Base-by-base conservation (phyloP, 30 jellyfish, hydroid and myxozoan genomes). In the Kudoa iwatai region DNA sequence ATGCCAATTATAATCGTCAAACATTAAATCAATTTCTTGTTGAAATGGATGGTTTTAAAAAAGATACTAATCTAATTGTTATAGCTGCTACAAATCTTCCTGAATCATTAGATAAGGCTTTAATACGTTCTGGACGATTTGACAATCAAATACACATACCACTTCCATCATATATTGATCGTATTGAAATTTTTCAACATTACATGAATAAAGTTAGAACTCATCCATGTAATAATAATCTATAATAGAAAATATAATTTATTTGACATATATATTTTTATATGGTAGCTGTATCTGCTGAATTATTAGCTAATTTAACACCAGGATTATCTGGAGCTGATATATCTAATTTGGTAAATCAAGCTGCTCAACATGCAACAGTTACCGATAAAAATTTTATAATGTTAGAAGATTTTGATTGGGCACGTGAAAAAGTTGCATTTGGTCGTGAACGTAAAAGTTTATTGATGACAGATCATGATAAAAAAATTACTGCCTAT, bases 81-180 rank as follows among this genome's bases (percentile, higher is more conserved):
- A 63, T 77, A 32, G 96, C 84, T 0, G 96, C 96, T 17, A 77
- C 96, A 1, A 77, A 77, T 39, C 58, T 62, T 44, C 96, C 96
- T 4, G 88, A 0, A 0, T 26, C 9, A 7, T 16, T 51, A 10
- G 24, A 9, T 33, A 77, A 87, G 28, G 96, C 96, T 15, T 47
- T 77, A 50, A 63, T 86, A 6, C 47, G 96, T 20, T 84, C 96
- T 22, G 96, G 96, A 12, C 85, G 96, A 14, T 77, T 77, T 31
- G 96, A 77, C 57, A 77, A 84, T 49, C 53, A 56, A 28, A 86
- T 77, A 4, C 33, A 49, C 32, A 87, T 77, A 15, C 62, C 85
- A 0, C 52, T 77, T 50, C 96, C 96, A 1, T 86, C 58, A 50
- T 71, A 51, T 4, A 60, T 83, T 23, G 96, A 86, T n/a, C 45